Percentiles rank a stretch among this genome's conserved stretches.
These are phyloP conservation scores for Drosophila quinaria DNA, from an alignment of 2,888 invertebrate genomes.

Conservation along the genomic window DNA sequence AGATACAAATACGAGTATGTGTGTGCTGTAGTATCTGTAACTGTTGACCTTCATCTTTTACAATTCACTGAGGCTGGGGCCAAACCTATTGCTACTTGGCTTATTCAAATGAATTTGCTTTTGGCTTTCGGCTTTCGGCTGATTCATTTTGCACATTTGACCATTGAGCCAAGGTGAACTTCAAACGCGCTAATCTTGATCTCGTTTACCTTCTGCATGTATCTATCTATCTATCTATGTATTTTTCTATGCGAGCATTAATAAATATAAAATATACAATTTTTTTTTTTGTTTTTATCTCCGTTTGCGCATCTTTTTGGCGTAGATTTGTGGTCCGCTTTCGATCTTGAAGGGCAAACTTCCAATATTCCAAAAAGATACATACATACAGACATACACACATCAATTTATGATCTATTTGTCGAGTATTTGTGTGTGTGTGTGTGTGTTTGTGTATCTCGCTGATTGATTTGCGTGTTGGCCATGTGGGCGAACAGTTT, in stretches of 20 bases:
- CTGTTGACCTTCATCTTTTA: conserved; percentile 75
- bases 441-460: conserved; percentile 16
- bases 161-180: conserved; percentile 81
- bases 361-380: conserved; percentile 4
- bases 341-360: conserved; percentile 64
- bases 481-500: conserved; percentile 69
- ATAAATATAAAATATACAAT: conserved; percentile 42
- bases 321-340: conserved; percentile 54
- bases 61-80: conserved; percentile 63
- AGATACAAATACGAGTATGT: background rate
- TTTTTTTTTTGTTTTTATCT: conserved; percentile 55
- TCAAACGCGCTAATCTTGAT: conserved; percentile 78
- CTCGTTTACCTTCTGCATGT: conserved; percentile 77
- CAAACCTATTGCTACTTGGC: conserved; percentile 64
- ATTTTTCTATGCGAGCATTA: conserved; percentile 32
- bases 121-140: conserved; percentile 51
- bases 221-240: conserved; percentile 18
- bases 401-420: conserved; percentile 51
- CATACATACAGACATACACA: conserved; percentile 2
- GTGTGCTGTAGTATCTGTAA: conserved; percentile 74
- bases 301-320: conserved; percentile 63
- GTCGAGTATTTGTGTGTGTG: background rate
- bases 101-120: conserved; percentile 65
- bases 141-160: conserved; percentile 82
- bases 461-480: conserved; percentile 65